Base-by-base conservation (phyloP, 2,797 vertebrate genomes). In the Argyrosomus regius region DNA sequence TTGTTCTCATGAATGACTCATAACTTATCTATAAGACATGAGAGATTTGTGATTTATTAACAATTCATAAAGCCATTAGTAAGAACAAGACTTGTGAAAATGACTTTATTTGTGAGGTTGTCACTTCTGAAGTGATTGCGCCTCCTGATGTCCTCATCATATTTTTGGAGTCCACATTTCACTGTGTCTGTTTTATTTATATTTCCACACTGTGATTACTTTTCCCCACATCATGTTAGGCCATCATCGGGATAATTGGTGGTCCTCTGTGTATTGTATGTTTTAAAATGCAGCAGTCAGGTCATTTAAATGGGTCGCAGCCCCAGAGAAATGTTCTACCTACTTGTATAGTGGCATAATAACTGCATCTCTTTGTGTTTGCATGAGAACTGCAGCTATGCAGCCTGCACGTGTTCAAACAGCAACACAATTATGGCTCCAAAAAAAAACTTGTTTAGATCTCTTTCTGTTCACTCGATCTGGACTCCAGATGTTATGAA, bases 191-290 rank as follows among this genome's bases (percentile, higher is more conserved):
- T n/a, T 58, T 72, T 41, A 66, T 66, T 48, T 31, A 35, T 45
- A 52, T 16, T 24, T 35, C 10, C 26, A 18, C 39, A 14, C 59
- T 54, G 24, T 62, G 8, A 72, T 83, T 69, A 52, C 41, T 11
- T 72, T 70, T 17, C 41, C 35, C 52, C 56, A 52, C 53, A 61
- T 73, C n/a, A 41, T 31, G 64, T 73, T 31, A 14, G 24, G 43
- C 60, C 46, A 43, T 82, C 52, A 69, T 85, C 63, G 67, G 17
- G 28, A 60, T 84, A 86, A 61, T 67, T 71, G 70, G 35, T 31
- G 1, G 62, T 78, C 76, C 77, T 58, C 26, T 77, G 78, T 83
- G 83, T 81, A 63, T 73, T 80, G 48, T 79, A 13, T 56, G 26
- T 62, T 78, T 78, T 76, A 59, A 82, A 83, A 72, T 43, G 35